phyloP scores from a whole-genome alignment of 2,113 vertebrate genomes.

The Polyodon spathula region DNA sequence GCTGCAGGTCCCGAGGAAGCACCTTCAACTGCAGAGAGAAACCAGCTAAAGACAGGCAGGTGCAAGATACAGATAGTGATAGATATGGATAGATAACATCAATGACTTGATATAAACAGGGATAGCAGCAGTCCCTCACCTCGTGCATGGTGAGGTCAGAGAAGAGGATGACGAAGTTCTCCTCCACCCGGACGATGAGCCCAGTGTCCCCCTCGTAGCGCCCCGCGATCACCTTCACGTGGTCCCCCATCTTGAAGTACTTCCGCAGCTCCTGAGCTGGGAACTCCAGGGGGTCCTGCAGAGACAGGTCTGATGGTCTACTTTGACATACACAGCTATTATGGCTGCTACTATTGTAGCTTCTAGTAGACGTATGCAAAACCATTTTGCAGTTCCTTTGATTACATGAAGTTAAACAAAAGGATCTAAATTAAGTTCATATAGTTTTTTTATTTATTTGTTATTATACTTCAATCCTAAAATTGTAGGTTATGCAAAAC shows the following conservation, averaged over 20 bases:
- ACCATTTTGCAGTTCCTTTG: too few relatives aligned
- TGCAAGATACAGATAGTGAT: background rate
- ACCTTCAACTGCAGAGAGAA: slow-evolving; percentile 64
- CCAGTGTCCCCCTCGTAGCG: slow-evolving; percentile 89
- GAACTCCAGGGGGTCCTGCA: slow-evolving; percentile 87
- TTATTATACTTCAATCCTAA: too few relatives aligned
- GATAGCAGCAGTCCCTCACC: slow-evolving; percentile 37
- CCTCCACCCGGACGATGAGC: slow-evolving; percentile 87
- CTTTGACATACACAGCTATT: too few relatives aligned
- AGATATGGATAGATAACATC: too few relatives aligned
- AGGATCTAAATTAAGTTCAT: too few relatives aligned
- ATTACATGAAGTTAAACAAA: too few relatives aligned
- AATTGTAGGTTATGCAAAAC: too few relatives aligned
- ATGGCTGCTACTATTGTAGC: too few relatives aligned
- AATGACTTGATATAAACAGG: background rate
- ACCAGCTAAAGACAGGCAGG: background rate
- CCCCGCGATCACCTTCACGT: slow-evolving; percentile 90
- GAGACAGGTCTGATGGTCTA: fast-evolving
- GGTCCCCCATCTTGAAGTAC: slow-evolving; percentile 94
- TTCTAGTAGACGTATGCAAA: too few relatives aligned
- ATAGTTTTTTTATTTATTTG: too few relatives aligned
- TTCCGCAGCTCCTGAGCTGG: slow-evolving; percentile 85
- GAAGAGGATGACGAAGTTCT: slow-evolving; percentile 93
- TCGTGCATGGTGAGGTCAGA: slow-evolving; percentile 93
- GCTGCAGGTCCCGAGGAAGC: slow-evolving; percentile 82